phyloP scores from a whole-genome alignment of 2,888 invertebrate species.

The Drosophila melanosoma region DNA sequence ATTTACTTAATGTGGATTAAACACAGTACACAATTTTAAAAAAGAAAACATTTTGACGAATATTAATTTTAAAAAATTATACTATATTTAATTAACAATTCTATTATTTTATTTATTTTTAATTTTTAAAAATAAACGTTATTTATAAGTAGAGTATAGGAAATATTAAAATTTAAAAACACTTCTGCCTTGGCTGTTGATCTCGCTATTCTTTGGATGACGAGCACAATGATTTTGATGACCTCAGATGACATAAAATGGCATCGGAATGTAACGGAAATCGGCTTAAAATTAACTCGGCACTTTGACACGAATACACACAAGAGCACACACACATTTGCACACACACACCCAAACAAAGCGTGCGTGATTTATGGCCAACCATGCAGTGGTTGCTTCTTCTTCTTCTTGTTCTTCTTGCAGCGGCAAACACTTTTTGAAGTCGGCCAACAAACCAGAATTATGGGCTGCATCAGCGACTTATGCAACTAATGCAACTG shows the following conservation, averaged over 20 bases:
- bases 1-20: neutral
- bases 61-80: neutral
- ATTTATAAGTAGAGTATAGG: neutral
- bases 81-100: neutral
- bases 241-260: conserved; percentile 41
- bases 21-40: neutral
- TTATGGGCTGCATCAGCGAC: conserved; percentile 21
- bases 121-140: neutral
- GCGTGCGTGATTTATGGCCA: conserved; percentile 67
- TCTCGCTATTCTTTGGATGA: conserved; percentile 34
- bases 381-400: conserved; percentile 5
- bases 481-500: conserved; percentile 73
- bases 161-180: neutral
- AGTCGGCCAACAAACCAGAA: conserved; percentile 29
- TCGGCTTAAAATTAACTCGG: conserved; percentile 64
- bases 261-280: conserved; percentile 50
- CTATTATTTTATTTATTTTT: too few species aligned
- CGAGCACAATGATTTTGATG: conserved; percentile 54
- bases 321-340: neutral
- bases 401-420: neutral
- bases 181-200: neutral
- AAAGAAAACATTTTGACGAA: neutral
- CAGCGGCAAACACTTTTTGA: conserved; percentile 42
- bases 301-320: neutral
- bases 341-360: conserved; percentile 21